These are phyloP conservation scores for Gila robusta DNA, from an alignment of 2,797 vertebrate species.

Conservation along the genomic window DNA sequence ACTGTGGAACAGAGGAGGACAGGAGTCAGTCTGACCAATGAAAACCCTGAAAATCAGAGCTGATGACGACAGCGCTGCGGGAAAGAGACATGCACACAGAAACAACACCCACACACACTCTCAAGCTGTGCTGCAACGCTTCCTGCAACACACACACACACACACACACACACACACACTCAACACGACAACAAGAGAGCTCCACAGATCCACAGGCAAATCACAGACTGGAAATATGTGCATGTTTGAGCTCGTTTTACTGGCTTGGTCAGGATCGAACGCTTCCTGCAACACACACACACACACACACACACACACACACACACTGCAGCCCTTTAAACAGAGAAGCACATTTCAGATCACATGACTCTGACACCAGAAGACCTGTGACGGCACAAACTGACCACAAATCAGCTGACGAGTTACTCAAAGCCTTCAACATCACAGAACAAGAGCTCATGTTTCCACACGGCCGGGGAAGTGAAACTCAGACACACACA, in stretches of 20 bases:
- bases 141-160: slow-evolving; percentile 61
- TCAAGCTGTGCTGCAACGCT: slow-evolving; percentile 71
- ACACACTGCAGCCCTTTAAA: no score
- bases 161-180: no score
- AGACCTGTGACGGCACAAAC: neutral
- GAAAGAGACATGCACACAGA: slow-evolving; percentile 20
- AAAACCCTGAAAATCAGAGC: neutral
- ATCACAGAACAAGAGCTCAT: neutral
- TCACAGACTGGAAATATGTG: no score
- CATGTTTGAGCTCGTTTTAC: no score
- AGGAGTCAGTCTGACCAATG: no score
- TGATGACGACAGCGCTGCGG: slow-evolving; percentile 62
- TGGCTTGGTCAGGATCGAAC: no score
- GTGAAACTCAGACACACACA: neutral
- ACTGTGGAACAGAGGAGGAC: no score
- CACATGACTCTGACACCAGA: neutral
- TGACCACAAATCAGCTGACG: slow-evolving; percentile 48
- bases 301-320: no score
- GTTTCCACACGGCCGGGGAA: slow-evolving; percentile 25
- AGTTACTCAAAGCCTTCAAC: neutral
- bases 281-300: no score
- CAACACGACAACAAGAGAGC: no score
- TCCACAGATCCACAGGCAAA: no score
- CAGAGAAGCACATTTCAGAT: neutral
- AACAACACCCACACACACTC: slow-evolving; percentile 63